Evolutionary conservation across 2,113 vertebrate genomes (phyloP).

Genomic region (Crypturellus undulatus): DNA sequence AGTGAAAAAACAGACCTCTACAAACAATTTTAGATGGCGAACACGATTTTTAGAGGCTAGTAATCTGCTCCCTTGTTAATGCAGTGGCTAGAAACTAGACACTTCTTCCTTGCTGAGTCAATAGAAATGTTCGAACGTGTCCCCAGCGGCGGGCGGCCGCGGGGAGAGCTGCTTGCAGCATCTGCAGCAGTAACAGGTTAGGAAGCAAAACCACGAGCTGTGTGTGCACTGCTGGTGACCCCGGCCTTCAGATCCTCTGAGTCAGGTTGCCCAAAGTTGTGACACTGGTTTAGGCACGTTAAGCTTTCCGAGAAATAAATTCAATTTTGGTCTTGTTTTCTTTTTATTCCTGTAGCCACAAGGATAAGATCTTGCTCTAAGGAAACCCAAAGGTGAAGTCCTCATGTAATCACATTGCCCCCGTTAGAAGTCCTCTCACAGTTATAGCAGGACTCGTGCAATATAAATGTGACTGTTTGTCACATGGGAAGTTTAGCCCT

Average conservation of each 20-base stretch:
- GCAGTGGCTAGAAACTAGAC: not conserved
- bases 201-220: not conserved
- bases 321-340: not conserved
- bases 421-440: fast-evolving
- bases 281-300: not conserved
- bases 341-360: not conserved
- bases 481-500: not conserved
- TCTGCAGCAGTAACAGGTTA: not conserved
- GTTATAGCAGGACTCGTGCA: conserved; percentile 8
- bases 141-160: not conserved
- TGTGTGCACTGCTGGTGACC: not conserved
- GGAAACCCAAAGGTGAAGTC: not conserved
- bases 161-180: not conserved
- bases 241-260: not conserved
- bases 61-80: not conserved
- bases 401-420: not conserved
- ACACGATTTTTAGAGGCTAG: not conserved
- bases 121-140: conserved; percentile 43
- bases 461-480: not conserved
- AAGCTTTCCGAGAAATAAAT: not conserved
- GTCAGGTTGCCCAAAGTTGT: not conserved
- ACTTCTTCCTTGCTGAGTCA: conserved; percentile 46
- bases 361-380: not conserved
- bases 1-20: not conserved
- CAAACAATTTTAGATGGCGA: not conserved